Conservation (phyloP, 2,888 invertebrate species). For the Nudaria mundana region DNA sequence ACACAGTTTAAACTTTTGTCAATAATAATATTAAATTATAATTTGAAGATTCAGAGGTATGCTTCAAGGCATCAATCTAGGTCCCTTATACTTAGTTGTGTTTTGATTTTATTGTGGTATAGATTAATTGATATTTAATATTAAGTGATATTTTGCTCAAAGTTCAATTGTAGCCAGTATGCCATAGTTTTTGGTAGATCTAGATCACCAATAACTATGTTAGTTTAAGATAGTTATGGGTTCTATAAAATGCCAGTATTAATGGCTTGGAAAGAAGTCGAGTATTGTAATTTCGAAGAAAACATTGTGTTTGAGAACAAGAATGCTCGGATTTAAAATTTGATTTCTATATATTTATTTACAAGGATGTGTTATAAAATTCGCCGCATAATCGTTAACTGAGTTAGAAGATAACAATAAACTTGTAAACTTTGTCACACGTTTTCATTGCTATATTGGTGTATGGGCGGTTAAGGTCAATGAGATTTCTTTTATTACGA, state of each 20-base stretch:
- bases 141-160: conserved; percentile 20
- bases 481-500: conserved; percentile 34
- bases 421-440: not conserved
- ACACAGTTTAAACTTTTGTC: not conserved
- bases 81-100: not conserved
- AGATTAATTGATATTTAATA: too few relatives aligned
- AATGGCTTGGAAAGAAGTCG: not conserved
- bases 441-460: conserved; percentile 6
- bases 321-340: too few relatives aligned
- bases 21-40: too few relatives aligned
- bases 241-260: conserved; percentile 1
- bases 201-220: not conserved
- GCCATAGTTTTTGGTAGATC: conserved; percentile 17
- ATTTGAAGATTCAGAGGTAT: not conserved
- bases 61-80: not conserved
- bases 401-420: not conserved
- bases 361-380: too few relatives aligned
- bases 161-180: conserved; percentile 2
- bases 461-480: conserved; percentile 9
- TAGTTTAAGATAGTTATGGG: not conserved
- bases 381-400: too few relatives aligned
- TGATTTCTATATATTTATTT: too few relatives aligned
- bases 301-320: too few relatives aligned
- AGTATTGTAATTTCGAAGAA: too few relatives aligned
- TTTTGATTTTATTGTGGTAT: too few relatives aligned